Evolutionary conservation across 1,140 invertebrate genomes (phyloP).

Genomic region (Drosophila lacertosa): DNA sequence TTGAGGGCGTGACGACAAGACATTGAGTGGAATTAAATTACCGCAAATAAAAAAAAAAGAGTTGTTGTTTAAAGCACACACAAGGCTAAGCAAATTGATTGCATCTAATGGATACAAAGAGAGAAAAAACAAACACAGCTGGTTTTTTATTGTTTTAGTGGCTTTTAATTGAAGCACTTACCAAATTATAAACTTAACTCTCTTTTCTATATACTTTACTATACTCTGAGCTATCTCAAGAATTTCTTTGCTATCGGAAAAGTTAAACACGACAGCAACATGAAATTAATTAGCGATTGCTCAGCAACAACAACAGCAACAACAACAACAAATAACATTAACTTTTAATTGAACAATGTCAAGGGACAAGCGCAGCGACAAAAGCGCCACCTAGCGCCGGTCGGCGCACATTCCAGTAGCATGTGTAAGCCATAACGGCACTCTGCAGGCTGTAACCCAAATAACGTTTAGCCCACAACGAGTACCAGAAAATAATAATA

Average conservation of each 20-base stretch:
- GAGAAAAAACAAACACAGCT: too few species aligned
- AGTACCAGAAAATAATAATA: background rate
- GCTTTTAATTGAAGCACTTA: slow-evolving; percentile 36
- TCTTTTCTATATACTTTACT: background rate
- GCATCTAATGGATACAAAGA: slow-evolving; percentile 22
- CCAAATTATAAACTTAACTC: slow-evolving; percentile 5
- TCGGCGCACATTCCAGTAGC: slow-evolving; percentile 15
- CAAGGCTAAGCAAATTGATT: slow-evolving; percentile 26
- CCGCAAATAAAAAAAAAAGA: slow-evolving; percentile 9
- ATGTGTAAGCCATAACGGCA: slow-evolving; percentile 18
- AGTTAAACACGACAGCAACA: slow-evolving; percentile 44
- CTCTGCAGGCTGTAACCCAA: slow-evolving; percentile 32
- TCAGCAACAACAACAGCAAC: slow-evolving; percentile 25
- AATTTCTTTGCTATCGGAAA: background rate
- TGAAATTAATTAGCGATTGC: slow-evolving; percentile 63
- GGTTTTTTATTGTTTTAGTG: slow-evolving; percentile 17
- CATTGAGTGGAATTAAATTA: slow-evolving; percentile 48
- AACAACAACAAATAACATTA: slow-evolving; percentile 30
- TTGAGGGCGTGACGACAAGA: slow-evolving; percentile 57
- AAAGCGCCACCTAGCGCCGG: slow-evolving; percentile 26
- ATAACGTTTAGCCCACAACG: slow-evolving; percentile 17
- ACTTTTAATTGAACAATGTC: slow-evolving; percentile 37
- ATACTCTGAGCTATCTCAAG: background rate
- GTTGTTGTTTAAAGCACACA: slow-evolving; percentile 1
- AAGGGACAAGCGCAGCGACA: background rate